A percentile compares a stretch with the other conserved stretches of the same genome.
Evolutionary conservation across 2,888 invertebrate species (phyloP).

Genomic region (Dicyrtomina minuta): DNA sequence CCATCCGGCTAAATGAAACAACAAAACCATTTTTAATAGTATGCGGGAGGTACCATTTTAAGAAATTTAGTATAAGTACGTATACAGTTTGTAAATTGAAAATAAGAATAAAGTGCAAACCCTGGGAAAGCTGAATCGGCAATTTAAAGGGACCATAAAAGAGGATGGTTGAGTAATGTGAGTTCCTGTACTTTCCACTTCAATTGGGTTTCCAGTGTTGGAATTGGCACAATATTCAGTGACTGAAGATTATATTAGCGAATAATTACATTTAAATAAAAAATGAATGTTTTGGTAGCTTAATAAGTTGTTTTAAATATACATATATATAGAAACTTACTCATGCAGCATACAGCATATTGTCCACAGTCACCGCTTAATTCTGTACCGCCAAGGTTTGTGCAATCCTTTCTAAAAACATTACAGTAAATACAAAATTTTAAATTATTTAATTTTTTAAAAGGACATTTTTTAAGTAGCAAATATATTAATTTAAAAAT

Average conservation of each 20-base stretch:
- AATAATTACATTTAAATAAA: neutral
- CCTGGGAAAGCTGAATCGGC: neutral
- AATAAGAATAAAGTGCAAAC: neutral
- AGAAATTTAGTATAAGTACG: neutral
- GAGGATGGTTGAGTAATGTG: neutral
- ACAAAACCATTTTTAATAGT: neutral
- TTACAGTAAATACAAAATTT: too few relatives aligned
- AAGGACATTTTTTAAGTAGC: neutral
- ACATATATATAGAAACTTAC: neutral
- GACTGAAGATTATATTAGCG: neutral
- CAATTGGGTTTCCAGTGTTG: neutral
- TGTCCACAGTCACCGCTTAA: neutral
- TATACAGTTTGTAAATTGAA: neutral
- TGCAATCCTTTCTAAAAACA: constrained; percentile 6
- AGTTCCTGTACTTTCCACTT: neutral
- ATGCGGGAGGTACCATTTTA: too few relatives aligned
- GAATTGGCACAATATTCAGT: neutral
- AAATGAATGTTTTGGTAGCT: neutral
- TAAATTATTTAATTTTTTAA: neutral
- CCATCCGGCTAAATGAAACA: neutral
- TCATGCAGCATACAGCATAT: neutral
- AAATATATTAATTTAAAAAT: neutral
- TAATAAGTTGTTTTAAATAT: neutral
- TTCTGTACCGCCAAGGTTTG: neutral
- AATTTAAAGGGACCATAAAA: neutral